phyloP scores from a whole-genome alignment of 2,888 invertebrate genomes.

The Lithophane leautieri region DNA sequence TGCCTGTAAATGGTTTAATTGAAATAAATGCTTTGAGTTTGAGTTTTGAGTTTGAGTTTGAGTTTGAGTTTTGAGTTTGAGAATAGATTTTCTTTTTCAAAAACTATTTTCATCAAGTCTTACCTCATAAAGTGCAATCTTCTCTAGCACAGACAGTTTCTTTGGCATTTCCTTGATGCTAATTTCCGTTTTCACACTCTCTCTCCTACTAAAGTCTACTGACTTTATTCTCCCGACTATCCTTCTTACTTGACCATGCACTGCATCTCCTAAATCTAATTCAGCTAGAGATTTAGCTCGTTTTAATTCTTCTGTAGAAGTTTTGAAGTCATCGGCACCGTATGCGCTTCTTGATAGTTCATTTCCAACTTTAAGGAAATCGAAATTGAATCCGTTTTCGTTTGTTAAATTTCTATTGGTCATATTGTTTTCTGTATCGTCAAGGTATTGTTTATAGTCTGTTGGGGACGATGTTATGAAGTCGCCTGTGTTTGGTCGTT shows the following conservation, averaged over 20 bases:
- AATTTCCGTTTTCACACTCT: slow-evolving; percentile 70
- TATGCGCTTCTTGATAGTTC: slow-evolving; percentile 41
- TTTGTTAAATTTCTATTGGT: neutral
- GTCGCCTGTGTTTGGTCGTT: neutral
- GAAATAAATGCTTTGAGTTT: too few species aligned
- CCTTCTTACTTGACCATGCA: slow-evolving; percentile 78
- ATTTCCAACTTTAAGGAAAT: slow-evolving; percentile 7
- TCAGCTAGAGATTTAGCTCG: slow-evolving; percentile 77
- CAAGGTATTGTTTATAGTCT: slow-evolving; percentile 6
- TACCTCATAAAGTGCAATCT: slow-evolving; percentile 86
- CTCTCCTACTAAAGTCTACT: slow-evolving; percentile 65
- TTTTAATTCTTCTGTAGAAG: slow-evolving; percentile 64
- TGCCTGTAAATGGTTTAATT: too few species aligned
- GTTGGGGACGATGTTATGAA: neutral
- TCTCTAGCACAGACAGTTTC: slow-evolving; percentile 79
- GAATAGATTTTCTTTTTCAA: too few species aligned
- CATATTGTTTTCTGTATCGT: neutral
- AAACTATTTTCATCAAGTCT: slow-evolving; percentile 20
- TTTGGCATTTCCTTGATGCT: slow-evolving; percentile 77
- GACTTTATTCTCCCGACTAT: slow-evolving; percentile 81
- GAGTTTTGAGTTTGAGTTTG: too few species aligned
- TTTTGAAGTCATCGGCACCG: slow-evolving; percentile 28
- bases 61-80: too few species aligned
- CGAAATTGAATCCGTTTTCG: slow-evolving; percentile 34
- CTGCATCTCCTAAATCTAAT: slow-evolving; percentile 75